Evolutionary conservation across 2,797 vertebrate genomes (phyloP), one percentile per base, ranked within the genome.

Genomic region (Percopsis omiscomaycus): DNA sequence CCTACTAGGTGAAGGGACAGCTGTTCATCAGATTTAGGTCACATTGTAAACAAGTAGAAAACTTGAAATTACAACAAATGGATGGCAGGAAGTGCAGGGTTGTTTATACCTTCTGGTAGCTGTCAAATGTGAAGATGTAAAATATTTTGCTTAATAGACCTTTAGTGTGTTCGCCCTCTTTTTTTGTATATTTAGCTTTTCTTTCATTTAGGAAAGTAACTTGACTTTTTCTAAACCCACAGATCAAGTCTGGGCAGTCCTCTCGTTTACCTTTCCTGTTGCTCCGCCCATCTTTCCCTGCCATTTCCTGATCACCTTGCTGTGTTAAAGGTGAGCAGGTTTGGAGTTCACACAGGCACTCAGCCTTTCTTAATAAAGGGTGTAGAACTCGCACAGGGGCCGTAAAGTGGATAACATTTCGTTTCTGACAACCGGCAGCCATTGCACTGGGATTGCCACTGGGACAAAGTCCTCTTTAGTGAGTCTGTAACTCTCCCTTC

Each of bases 281-380:
- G 68, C 87, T 59, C 83, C 87, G 30, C 90, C 89, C 81, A 65
- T 71, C 61, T 22, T 50, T 64, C 70, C 54, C 64, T 42, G 66
- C 68, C 68, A 86, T 87, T 92, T 93, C 91, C 91, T 90, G 88
- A 68, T 89, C 86, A 87, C 86, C 88, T 91, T 83, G 68, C 67
- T 69, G 72, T 55, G 77, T 15, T 63, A 16, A 63, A 82, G 79
- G 82, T 86, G 83, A 85, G 80, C 82, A 70, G 67, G 52, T 62
- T 73, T 55, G 69, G 65, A 67, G 68, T 67, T 82, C 67, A 65
- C 70, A 67, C 63, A 54, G 68, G 16, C 16, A 14, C n/a, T 37
- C 56, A 59, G 54, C 60, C 54, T 69, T 74, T n/a, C 59, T 15
- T 0, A 0, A 46, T 69, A 51, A 52, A 45, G 66, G 49, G 53